Conservation (phyloP, 2,888 invertebrate species). For the Apodemia mormo region DNA sequence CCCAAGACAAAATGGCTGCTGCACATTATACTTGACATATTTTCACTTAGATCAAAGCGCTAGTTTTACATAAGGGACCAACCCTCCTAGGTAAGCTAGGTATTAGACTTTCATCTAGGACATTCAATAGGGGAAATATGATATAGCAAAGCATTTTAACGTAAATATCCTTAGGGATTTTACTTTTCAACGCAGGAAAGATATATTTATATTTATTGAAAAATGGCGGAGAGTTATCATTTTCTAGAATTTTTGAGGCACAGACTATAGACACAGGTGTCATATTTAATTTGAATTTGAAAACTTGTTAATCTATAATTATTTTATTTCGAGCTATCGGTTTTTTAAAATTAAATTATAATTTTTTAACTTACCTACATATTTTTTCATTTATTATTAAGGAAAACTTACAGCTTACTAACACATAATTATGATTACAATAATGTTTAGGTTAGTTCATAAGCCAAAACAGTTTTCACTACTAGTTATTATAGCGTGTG, state of each 20-base stretch:
- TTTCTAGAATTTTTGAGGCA: not conserved
- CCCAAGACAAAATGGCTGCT: constrained; percentile 44
- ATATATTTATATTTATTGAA: not conserved
- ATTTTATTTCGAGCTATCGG: too few relatives aligned
- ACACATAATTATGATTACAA: too few relatives aligned
- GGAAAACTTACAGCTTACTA: too few relatives aligned
- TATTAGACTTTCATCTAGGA: constrained; percentile 23
- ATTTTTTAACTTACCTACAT: too few relatives aligned
- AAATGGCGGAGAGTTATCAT: not conserved
- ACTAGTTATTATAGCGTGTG: too few relatives aligned
- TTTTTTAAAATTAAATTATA: too few relatives aligned
- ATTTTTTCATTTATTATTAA: too few relatives aligned
- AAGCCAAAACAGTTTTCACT: too few relatives aligned
- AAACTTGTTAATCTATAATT: too few relatives aligned
- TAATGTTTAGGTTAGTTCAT: too few relatives aligned
- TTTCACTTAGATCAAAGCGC: constrained; percentile 58
- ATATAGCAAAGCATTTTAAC: constrained; percentile 23
- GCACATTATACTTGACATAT: constrained; percentile 55
- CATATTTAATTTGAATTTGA: not conserved
- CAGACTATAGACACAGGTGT: not conserved
- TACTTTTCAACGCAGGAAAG: not conserved
- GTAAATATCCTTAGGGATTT: constrained; percentile 21
- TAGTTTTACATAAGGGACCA: constrained; percentile 45
- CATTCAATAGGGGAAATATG: constrained; percentile 25
- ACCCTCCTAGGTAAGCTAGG: constrained; percentile 44